Evolutionary conservation across 1,140 invertebrate species (phyloP), one percentile per base, ranked within the genome.

Genomic region (Latrodectus geometricus): DNA sequence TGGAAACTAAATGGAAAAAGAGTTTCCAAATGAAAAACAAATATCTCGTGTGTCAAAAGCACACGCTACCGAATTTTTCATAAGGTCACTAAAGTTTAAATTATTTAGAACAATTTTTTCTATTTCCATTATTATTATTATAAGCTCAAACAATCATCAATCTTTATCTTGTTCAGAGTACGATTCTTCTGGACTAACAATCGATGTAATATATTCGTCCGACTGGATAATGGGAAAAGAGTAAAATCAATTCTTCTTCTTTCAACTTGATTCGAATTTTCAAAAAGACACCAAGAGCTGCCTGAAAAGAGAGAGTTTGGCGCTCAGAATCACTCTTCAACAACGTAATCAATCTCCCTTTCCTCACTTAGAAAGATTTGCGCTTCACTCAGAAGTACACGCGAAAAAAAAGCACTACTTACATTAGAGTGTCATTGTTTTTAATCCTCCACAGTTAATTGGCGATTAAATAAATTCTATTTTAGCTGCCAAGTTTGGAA

Each of bases 151-250:
- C 79, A 81, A 35, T 48, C 82, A 84, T 76, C 74, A 75, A 84
- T 84, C 82, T 76, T 76, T 84, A 76, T 84, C 82, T 76, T n/a
- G 61, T 52, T 84, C 72, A 84, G 73, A 73, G 65, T 66, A 73
- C 69, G 72, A 76, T 35, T 52, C 48, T 73, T 76, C 48, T n/a
- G 50, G 23, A 35, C 56, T 84, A 66, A 61, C 72, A 84, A 84
- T 76, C 49, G 52, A 73, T 84, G 82, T 76, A 84, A 84, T 76
- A 84, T 84, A 84, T 84, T 84, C 82, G 69, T 76, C 49, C 82
- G 54, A 84, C 52, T 84, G 73, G 56, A 84, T 84, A 84, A 76
- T 84, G 73, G 72, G 17, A 21, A 66, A 84, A 84, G 20, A 84
- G 48, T 54, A 54, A 84, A 75, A 76, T 76, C 80, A 76, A 68